These are phyloP conservation scores for Cottus gobio DNA, from an alignment of 2,113 vertebrate species.

Conservation along the genomic window DNA sequence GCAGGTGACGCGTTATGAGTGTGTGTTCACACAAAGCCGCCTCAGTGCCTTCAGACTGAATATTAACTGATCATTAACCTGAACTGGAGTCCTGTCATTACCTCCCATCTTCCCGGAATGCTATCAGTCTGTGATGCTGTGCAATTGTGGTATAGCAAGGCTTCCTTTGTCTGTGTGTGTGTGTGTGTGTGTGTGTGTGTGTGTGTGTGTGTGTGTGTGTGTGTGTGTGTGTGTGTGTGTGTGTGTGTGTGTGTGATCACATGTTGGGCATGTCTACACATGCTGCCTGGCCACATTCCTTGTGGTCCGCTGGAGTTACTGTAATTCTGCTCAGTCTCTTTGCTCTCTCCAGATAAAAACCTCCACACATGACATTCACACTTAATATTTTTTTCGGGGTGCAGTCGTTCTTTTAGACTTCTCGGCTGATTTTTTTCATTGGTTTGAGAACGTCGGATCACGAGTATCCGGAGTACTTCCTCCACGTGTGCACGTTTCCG, in stretches of 20 bases:
- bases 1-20: neutral
- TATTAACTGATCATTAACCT: conserved; percentile 28
- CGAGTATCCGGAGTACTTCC: neutral
- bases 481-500: neutral
- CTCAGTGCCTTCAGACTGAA: conserved; percentile 19
- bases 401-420: neutral
- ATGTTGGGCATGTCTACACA: conserved; percentile 70
- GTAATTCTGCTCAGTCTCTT: conserved; percentile 53
- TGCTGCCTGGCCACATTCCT: conserved; percentile 72
- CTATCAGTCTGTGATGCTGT: conserved; percentile 40
- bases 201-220: conserved; percentile 21
- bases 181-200: conserved; percentile 1
- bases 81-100: conserved; percentile 28
- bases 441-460: neutral
- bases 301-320: conserved; percentile 74
- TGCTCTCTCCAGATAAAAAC: conserved; percentile 47
- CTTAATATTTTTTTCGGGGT: conserved; percentile 3
- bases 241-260: conserved; percentile 30
- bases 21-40: neutral
- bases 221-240: conserved; percentile 6
- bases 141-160: conserved; percentile 35
- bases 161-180: conserved; percentile 51
- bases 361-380: conserved; percentile 16
- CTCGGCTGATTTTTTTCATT: neutral
- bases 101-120: conserved; percentile 12